Conservation (phyloP, 2,797 vertebrate species). For the Macrochelys suwanniensis region DNA sequence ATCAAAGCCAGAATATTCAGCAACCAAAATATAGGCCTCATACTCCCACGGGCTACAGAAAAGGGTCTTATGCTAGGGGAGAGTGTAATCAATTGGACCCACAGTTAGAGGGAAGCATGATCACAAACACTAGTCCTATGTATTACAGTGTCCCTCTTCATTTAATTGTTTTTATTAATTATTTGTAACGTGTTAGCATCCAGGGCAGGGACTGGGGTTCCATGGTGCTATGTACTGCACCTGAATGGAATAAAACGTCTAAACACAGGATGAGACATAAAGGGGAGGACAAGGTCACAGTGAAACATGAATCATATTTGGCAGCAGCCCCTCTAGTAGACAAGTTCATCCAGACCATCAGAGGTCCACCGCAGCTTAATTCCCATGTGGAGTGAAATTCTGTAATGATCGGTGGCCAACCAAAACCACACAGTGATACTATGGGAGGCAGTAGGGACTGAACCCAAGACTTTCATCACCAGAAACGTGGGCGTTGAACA, state of each 20-base stretch:
- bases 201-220: background rate
- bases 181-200: background rate
- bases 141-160: background rate
- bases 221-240: background rate
- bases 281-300: background rate
- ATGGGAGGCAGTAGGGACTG: background rate
- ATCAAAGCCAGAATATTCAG: background rate
- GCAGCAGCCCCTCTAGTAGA: background rate
- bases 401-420: background rate
- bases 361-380: background rate
- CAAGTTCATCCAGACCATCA: background rate
- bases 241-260: background rate
- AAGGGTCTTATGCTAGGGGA: background rate
- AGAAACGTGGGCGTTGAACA: fast-evolving
- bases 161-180: background rate
- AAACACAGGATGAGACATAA: background rate
- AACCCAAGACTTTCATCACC: fast-evolving
- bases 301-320: background rate
- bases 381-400: background rate
- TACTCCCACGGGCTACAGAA: background rate
- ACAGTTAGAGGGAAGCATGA: background rate
- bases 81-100: background rate
- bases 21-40: background rate
- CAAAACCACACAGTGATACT: background rate
- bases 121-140: background rate